These are phyloP conservation scores for Callaeas wilsoni DNA, from an alignment of 2,113 vertebrate species.

Conservation along the genomic window DNA sequence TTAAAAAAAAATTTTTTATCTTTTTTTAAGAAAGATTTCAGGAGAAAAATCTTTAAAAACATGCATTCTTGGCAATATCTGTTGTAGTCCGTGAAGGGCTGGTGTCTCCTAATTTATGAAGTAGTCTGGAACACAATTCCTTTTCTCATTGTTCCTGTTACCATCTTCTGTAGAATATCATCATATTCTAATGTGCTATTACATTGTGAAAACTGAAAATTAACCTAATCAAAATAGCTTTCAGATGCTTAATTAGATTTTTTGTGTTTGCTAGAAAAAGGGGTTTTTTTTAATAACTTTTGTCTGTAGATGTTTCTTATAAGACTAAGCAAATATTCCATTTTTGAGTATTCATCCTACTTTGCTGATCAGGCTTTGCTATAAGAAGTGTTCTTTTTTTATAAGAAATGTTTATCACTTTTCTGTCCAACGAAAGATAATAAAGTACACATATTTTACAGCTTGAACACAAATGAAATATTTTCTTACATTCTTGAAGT, in stretches of 20 bases:
- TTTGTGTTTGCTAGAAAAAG: background rate
- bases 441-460: background rate
- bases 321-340: background rate
- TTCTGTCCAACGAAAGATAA: background rate
- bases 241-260: background rate
- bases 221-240: background rate
- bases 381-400: too few relatives aligned
- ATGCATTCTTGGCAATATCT: background rate
- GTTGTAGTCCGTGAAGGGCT: background rate
- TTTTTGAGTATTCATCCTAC: background rate
- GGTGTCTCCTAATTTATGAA: background rate
- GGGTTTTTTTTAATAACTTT: background rate
- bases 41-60: background rate
- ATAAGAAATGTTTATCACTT: background rate
- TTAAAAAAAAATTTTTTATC: fast-evolving
- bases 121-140: background rate
- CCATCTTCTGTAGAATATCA: background rate
- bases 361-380: background rate
- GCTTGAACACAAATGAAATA: background rate
- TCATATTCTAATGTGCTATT: background rate
- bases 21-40: background rate
- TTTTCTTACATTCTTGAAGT: background rate
- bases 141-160: background rate
- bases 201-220: background rate
- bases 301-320: background rate